Conservation (phyloP, 2,888 invertebrate species). For the Helleia helle region DNA sequence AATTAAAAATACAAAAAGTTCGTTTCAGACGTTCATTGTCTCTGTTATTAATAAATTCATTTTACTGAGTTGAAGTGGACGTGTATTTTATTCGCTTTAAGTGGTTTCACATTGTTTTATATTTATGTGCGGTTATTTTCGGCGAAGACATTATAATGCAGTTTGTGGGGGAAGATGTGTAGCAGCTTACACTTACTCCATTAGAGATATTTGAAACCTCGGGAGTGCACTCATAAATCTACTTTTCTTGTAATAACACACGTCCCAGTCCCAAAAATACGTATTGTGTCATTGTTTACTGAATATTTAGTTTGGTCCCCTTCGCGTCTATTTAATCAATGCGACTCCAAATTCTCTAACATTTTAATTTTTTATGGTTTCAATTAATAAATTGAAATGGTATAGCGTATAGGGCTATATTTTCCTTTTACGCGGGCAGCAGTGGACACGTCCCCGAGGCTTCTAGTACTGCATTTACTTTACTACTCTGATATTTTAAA, state of each 20-base stretch:
- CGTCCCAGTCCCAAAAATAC: conserved; percentile 47
- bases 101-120: conserved; percentile 75
- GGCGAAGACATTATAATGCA: conserved; percentile 70
- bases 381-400: background rate
- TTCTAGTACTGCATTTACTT: conserved; percentile 66
- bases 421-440: conserved; percentile 23
- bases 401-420: conserved; percentile 24
- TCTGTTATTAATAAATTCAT: conserved; percentile 74
- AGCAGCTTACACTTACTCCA: conserved; percentile 69
- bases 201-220: conserved; percentile 71
- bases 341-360: no score
- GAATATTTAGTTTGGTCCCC: conserved; percentile 5
- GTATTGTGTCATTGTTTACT: conserved; percentile 25
- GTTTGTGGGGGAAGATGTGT: conserved; percentile 71
- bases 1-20: conserved; percentile 74
- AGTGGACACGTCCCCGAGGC: conserved; percentile 51
- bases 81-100: conserved; percentile 75
- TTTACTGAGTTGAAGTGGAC: conserved; percentile 70
- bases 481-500: conserved; percentile 71
- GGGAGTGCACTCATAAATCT: conserved; percentile 72
- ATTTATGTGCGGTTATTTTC: conserved; percentile 73
- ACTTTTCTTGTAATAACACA: conserved; percentile 65
- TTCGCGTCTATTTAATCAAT: no score
- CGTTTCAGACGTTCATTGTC: conserved; percentile 74
- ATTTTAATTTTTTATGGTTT: background rate